Evolutionary conservation across 2,888 invertebrate species (phyloP).

Genomic region (Drosophila mettleri): DNA sequence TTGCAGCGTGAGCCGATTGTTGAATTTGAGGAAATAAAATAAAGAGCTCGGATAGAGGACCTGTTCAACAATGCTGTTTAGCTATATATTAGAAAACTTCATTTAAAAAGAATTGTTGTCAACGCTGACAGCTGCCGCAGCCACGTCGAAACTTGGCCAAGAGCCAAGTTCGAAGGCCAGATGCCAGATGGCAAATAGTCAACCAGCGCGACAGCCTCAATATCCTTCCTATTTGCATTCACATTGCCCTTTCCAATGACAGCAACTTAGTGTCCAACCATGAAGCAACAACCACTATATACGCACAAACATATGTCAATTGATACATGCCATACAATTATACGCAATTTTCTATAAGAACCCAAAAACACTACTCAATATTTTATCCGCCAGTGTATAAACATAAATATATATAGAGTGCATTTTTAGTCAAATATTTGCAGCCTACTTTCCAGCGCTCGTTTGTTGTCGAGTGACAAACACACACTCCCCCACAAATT

Average conservation of each 20-base stretch:
- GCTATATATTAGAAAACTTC: slow-evolving; percentile 16
- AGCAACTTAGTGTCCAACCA: background rate
- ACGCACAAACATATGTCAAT: background rate
- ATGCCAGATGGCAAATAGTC: slow-evolving; percentile 36
- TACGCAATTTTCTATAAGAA: background rate
- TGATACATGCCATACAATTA: background rate
- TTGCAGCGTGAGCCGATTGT: slow-evolving; percentile 35
- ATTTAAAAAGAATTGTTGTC: slow-evolving; percentile 56
- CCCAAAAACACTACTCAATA: background rate
- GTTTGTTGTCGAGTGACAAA: background rate
- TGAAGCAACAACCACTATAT: background rate
- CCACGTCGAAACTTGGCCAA: slow-evolving; percentile 48
- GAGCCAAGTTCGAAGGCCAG: slow-evolving; percentile 46
- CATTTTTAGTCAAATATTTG: slow-evolving; percentile 6
- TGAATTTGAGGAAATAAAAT: slow-evolving; percentile 21
- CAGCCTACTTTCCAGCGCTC: slow-evolving; percentile 53
- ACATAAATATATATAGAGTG: background rate
- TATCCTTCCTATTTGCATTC: background rate
- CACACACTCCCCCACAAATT: slow-evolving; percentile 3
- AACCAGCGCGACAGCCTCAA: background rate
- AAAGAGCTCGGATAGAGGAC: background rate
- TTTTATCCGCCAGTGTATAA: background rate
- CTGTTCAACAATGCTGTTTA: background rate
- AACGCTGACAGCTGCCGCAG: slow-evolving; percentile 68
- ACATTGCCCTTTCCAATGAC: background rate